phyloP scores from a whole-genome alignment of 2,797 vertebrate species.

The Gallirallus australis region DNA sequence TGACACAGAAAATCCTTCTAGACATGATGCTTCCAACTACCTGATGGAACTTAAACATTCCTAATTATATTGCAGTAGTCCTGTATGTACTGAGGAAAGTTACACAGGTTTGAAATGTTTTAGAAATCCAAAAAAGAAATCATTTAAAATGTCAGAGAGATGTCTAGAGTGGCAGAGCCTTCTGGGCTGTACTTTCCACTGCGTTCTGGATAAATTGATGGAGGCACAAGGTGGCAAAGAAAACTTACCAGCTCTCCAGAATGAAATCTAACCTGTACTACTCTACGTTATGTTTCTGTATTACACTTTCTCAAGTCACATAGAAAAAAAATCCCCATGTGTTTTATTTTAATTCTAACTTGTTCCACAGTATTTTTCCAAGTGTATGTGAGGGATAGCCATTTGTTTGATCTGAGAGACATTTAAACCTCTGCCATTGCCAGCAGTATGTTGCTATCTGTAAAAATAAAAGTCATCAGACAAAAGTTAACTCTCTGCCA shows the following conservation, averaged over 20 bases:
- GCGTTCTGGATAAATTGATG: background rate
- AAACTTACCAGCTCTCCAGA: background rate
- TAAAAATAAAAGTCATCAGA: constrained; percentile 5
- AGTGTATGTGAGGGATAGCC: background rate
- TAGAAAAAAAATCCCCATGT: fast-evolving
- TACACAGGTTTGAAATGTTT: background rate
- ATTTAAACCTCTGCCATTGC: background rate
- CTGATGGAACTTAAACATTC: background rate
- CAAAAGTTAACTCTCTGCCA: constrained; percentile 27
- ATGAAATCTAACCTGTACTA: background rate
- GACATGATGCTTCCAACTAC: background rate
- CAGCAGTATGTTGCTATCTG: background rate
- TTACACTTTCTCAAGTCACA: background rate
- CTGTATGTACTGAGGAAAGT: background rate
- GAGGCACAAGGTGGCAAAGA: background rate
- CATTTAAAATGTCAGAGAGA: background rate
- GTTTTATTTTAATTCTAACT: background rate
- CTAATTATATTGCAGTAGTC: background rate
- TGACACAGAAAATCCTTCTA: background rate
- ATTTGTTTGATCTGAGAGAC: background rate
- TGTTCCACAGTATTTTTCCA: background rate
- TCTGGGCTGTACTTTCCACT: background rate
- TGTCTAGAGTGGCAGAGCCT: background rate
- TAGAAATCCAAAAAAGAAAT: background rate
- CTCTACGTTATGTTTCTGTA: background rate